Base-by-base conservation (phyloP, 2,113 vertebrate genomes). In the Anthoscopus minutus region DNA sequence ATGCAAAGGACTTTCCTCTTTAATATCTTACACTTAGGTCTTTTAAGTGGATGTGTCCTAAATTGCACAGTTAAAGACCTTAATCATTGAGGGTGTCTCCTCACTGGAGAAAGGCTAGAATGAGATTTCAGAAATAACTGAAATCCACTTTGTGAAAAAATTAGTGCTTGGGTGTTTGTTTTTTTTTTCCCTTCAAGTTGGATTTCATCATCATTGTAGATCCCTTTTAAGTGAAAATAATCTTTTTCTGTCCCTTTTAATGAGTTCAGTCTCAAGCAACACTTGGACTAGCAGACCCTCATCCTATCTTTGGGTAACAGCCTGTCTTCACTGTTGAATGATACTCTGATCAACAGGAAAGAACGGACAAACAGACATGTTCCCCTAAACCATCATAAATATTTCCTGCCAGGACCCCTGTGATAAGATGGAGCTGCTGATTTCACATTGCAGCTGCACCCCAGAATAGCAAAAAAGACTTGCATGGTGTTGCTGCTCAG, bases 401-500 rank as follows among this genome's bases (percentile, higher is more conserved):
- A 56, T 74, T 86, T 86, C 48, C 71, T 88, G 35, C 60, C 76
- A 78, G 37, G 51, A 40, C 23, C n/a, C 35, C 13, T 0, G 0
- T 30, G 25, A 28, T 64, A 73, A 71, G 82, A 51, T 45, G 11
- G 56, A 90, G n/a, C 25, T 77, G 56, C 58, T 51, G 69, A 83
- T 92, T 93, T 90, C 51, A 33, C 45, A 67, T 56, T 90, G 51
- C 88, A 84, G 35, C 57, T 81, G 64, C 65, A 69, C 27, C 76
- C 51, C 51, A 81, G 77, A 86, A 64, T 8, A 37, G 40, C 37
- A 53, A 37, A 73, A 60, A 82, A 18, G 62, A 86, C 58, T 53
- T 6, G 3, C 27, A 60, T 0, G 0, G 14, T 60, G 28, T 2
- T 73, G 40, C 28, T 48, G 56, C 78, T 48, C 35, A 51, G 6